Evolutionary conservation across 2,113 vertebrate species (phyloP).

Genomic region (Vulpes lagopus): DNA sequence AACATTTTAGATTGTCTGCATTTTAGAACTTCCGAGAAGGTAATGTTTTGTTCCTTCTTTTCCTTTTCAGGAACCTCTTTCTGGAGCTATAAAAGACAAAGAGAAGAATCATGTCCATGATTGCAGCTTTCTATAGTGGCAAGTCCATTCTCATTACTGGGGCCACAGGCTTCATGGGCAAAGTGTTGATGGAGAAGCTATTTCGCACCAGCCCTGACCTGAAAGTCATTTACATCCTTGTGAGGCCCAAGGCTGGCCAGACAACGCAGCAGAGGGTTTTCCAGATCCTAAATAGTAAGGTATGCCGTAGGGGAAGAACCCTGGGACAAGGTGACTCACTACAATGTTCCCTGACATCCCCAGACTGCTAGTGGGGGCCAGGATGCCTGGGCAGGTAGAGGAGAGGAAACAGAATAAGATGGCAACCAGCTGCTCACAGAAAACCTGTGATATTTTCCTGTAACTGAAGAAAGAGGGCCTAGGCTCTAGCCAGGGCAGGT

Average conservation of each 20-base stretch:
- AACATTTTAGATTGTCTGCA: neutral
- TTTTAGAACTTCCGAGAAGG: neutral
- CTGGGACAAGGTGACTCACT: too few species aligned
- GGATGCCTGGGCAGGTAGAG: neutral
- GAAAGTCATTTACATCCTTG: slow-evolving; percentile 93
- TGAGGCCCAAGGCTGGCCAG: slow-evolving; percentile 95
- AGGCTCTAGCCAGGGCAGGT: too few species aligned
- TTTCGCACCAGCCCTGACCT: slow-evolving; percentile 94
- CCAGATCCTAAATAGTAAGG: slow-evolving; percentile 95
- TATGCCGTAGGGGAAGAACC: slow-evolving; percentile 70
- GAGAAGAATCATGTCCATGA: slow-evolving; percentile 88
- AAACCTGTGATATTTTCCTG: neutral
- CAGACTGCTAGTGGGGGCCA: neutral
- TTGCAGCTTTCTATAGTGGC: slow-evolving; percentile 93
- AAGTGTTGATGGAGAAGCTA: slow-evolving; percentile 97
- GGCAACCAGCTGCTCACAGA: neutral
- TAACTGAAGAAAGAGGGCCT: neutral
- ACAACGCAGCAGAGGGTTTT: slow-evolving; percentile 93
- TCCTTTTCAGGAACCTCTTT: slow-evolving; percentile 83
- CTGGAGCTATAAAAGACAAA: slow-evolving; percentile 68
- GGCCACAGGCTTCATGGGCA: slow-evolving; percentile 97
- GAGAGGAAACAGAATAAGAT: neutral
- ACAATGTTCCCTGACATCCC: neutral
- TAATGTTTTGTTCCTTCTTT: slow-evolving; percentile 48
- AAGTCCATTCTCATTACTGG: slow-evolving; percentile 96